These are phyloP conservation scores for Dione juno DNA, from an alignment of 2,888 invertebrate species.

Conservation along the genomic window DNA sequence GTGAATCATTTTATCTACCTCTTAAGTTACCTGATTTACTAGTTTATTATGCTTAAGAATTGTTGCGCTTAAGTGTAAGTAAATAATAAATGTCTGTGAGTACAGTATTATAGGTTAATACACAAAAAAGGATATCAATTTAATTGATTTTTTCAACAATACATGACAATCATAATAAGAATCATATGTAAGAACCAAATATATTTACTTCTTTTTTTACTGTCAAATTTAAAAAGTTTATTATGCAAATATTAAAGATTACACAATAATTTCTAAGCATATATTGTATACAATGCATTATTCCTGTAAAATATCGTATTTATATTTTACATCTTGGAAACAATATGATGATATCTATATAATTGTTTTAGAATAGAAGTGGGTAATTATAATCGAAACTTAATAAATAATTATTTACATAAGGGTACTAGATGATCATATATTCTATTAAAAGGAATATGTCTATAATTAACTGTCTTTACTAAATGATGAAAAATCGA, in stretches of 20 bases:
- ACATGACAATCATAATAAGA: not conserved
- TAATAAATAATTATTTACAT: too few species aligned
- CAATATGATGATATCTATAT: not conserved
- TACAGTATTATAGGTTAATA: conserved; percentile 13
- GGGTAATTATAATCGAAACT: not conserved
- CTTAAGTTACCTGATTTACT: conserved; percentile 55
- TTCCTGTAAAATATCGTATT: not conserved
- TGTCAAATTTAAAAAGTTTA: not conserved
- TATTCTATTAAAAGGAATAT: too few species aligned
- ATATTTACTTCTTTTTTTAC: not conserved
- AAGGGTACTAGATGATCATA: too few species aligned
- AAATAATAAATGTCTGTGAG: conserved; percentile 7
- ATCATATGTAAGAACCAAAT: not conserved
- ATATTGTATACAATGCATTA: conserved; percentile 9
- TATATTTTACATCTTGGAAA: not conserved
- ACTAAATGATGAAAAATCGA: not conserved
- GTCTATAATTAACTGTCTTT: too few species aligned
- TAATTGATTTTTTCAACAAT: not conserved
- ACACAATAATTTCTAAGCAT: not conserved
- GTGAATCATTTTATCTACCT: conserved; percentile 55
- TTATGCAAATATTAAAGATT: not conserved
- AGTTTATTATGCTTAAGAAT: conserved; percentile 35
- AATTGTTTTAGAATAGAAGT: not conserved
- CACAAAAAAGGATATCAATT: conserved; percentile 7
- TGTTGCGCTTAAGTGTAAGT: conserved; percentile 41